Base-by-base conservation (phyloP, 2,888 invertebrate species). In the Drosophila formosana region DNA sequence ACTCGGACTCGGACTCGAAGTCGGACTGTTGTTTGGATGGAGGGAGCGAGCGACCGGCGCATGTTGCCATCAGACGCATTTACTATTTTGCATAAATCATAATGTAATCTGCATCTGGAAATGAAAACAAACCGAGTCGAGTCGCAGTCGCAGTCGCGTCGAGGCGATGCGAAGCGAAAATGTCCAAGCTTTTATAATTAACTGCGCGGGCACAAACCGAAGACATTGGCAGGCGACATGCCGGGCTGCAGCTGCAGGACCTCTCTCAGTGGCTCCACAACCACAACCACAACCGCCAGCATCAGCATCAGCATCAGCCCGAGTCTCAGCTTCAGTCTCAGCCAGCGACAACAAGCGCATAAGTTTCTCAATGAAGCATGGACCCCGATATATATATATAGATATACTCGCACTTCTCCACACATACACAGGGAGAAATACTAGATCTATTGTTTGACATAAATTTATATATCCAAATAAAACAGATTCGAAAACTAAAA, bases 151-250 rank as follows among this genome's bases (percentile, higher is more conserved):
- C 11, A 37, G 37, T 37, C 37, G 37, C 37, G 39, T 41, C 39
- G 39, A 41, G 39, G 39, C 39, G 39, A 84, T 82, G 80, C 82
- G 39, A 85, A 84, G 80, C 82, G 86, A 90, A 91, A 90, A 90
- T 92, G 91, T 92, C 91, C 91, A 92, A 91, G 92, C 89, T 89
- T 90, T 91, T 92, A 92, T 92, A 92, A 91, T 92, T 92, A 92
- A 92, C 92, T 91, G 90, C 89, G 86, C 90, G 81, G 82, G 72
- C 85, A 78, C 80, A 88, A 85, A 81, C 88, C 72, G 81, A 78
- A 89, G 82, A 87, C 87, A 89, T 88, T 84, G 82, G 89, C 89
- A 80, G 88, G 88, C 85, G 81, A 82, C 85, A 86, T 86, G 88
- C 80, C 80, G 82, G 78, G 81, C 69, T 18, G 55, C 78, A 75